phyloP scores from a whole-genome alignment of 2,113 vertebrate genomes.

The Urocolius indicus region DNA sequence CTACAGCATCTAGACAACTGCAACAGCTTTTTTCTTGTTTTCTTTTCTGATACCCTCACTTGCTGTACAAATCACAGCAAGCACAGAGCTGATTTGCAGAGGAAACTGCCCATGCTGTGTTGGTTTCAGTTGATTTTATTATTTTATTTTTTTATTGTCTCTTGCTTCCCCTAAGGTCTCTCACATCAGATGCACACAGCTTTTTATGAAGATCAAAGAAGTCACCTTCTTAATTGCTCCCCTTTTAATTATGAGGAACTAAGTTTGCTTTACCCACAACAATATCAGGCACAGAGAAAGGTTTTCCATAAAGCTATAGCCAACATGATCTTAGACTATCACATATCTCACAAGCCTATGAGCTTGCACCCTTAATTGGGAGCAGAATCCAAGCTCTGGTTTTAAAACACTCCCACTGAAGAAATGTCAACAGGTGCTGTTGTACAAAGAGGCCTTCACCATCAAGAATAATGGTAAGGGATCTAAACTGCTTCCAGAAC shows the following conservation, averaged over 20 bases:
- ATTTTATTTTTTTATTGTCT: not conserved
- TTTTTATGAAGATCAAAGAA: not conserved
- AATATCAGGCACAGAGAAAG: not conserved
- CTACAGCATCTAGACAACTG: not conserved
- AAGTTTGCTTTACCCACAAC: not conserved
- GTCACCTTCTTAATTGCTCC: not conserved
- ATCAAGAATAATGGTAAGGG: fast-evolving
- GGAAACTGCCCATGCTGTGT: fast-evolving
- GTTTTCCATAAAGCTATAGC: not conserved
- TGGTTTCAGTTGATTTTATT: not conserved
- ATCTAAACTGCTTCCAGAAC: not conserved
- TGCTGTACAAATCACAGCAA: not conserved
- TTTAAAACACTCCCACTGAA: not conserved
- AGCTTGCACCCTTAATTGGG: not conserved
- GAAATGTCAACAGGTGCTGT: not conserved
- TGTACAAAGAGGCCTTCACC: not conserved
- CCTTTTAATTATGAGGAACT: fast-evolving
- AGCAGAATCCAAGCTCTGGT: not conserved
- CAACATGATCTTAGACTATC: not conserved
- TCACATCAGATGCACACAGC: fast-evolving
- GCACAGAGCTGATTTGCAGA: not conserved
- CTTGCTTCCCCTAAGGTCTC: not conserved
- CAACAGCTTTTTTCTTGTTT: not conserved
- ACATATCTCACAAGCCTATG: not conserved
- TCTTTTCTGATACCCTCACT: not conserved